Conservation (phyloP, 2,797 vertebrate genomes). For the Lates japonicus region DNA sequence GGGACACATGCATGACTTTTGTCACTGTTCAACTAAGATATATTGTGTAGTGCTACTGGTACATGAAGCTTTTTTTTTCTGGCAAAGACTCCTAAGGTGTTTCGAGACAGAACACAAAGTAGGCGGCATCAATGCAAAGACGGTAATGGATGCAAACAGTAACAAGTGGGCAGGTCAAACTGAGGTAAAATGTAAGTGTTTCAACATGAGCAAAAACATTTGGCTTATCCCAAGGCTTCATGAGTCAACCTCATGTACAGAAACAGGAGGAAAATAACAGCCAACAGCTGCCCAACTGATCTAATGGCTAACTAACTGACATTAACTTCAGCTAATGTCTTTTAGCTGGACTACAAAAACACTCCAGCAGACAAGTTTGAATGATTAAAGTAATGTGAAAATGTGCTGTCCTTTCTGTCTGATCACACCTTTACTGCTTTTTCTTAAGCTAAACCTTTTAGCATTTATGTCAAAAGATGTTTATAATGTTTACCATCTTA, state of each 20-base stretch:
- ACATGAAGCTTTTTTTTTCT: background rate
- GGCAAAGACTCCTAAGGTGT: background rate
- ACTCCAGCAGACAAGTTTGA: too few species aligned
- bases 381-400: too few species aligned
- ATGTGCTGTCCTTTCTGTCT: background rate
- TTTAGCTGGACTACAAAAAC: too few species aligned
- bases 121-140: background rate
- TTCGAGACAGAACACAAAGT: background rate
- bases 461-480: too few species aligned
- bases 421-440: too few species aligned
- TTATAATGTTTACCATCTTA: too few species aligned
- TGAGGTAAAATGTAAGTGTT: background rate
- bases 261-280: background rate
- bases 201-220: background rate
- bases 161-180: background rate
- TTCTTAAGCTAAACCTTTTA: too few species aligned
- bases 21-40: background rate
- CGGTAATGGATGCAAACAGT: background rate
- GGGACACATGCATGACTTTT: background rate
- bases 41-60: background rate
- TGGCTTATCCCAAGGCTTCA: background rate
- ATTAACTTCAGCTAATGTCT: background rate
- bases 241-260: background rate
- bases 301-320: background rate
- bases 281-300: too few species aligned